Evolutionary conservation across 2,797 vertebrate genomes (phyloP).

Genomic region (Notolabrus celidotus): DNA sequence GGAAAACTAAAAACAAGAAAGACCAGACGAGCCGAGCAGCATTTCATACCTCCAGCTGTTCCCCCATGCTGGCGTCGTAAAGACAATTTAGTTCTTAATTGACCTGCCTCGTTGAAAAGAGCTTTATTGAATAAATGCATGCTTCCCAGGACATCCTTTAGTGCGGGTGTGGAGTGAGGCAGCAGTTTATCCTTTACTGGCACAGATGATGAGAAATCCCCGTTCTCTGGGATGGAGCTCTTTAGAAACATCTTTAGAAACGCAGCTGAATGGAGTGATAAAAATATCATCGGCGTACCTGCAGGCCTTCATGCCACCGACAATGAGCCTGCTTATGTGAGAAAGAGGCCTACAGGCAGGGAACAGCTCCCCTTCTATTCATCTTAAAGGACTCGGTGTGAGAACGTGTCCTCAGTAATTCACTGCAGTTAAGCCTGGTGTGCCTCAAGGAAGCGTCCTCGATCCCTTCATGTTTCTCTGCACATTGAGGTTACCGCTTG

Average conservation of each 20-base stretch:
- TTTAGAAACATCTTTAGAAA: constrained; percentile 22
- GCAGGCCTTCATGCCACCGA: constrained; percentile 27
- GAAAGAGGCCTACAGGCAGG: constrained; percentile 32
- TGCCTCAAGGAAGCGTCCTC: constrained; percentile 10
- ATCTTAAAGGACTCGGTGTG: constrained; percentile 3
- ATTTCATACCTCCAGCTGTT: constrained; percentile 2
- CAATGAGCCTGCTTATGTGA: constrained; percentile 26
- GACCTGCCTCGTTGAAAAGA: constrained; percentile 35
- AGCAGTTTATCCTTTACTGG: neutral
- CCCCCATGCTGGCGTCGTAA: neutral
- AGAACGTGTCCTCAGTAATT: neutral
- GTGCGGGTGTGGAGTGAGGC: neutral
- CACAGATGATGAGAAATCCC: constrained; percentile 10
- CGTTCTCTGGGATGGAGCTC: constrained; percentile 1
- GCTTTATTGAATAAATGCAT: constrained; percentile 33
- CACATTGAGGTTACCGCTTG: neutral
- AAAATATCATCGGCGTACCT: constrained; percentile 25
- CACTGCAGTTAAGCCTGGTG: constrained; percentile 1
- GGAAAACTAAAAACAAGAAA: neutral
- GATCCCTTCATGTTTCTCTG: neutral
- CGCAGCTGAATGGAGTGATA: constrained; percentile 21
- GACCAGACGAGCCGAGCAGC: neutral
- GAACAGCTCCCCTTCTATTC: constrained; percentile 28
- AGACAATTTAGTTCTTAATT: constrained; percentile 34
- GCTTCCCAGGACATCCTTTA: constrained; percentile 8